Percentiles rank a stretch among this genome's conserved stretches.
Evolutionary conservation across 2,113 vertebrate species (phyloP).

Genomic region (Oncorhynchus masou): DNA sequence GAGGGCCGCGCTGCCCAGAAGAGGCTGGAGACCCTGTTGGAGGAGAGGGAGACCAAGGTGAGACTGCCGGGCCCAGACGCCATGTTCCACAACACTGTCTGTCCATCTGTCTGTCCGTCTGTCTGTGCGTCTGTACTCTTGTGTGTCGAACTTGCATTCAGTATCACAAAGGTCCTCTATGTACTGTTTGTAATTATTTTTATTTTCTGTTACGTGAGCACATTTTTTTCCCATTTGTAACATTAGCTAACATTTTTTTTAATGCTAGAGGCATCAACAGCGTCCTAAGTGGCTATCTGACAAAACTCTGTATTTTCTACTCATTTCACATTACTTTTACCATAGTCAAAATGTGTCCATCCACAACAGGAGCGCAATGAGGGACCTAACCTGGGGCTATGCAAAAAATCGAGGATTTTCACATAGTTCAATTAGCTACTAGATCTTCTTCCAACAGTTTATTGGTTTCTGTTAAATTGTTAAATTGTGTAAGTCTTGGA

Average conservation of each 20-base stretch:
- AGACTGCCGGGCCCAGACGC: constrained; percentile 58
- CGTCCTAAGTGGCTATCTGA: constrained; percentile 87
- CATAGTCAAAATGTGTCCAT: constrained; percentile 94
- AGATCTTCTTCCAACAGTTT: too few relatives aligned
- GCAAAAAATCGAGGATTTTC: constrained; percentile 81
- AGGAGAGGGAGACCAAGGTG: constrained; percentile 98
- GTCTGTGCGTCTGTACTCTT: constrained; percentile 26
- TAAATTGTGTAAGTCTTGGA: too few relatives aligned
- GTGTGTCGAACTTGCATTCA: constrained; percentile 57
- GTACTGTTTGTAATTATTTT: constrained; percentile 80
- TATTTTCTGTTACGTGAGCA: constrained; percentile 87
- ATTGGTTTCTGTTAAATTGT: too few relatives aligned
- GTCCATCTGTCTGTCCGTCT: neutral
- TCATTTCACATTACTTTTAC: constrained; percentile 97
- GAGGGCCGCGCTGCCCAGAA: constrained; percentile 97
- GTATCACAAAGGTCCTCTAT: constrained; percentile 73
- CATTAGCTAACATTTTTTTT: constrained; percentile 82
- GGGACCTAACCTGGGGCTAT: constrained; percentile 93
- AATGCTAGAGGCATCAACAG: constrained; percentile 86
- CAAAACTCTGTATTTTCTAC: constrained; percentile 85
- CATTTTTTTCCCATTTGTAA: constrained; percentile 93
- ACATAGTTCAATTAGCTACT: neutral
- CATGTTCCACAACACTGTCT: neutral
- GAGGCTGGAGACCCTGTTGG: constrained; percentile 95
- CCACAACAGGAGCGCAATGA: constrained; percentile 84